Evolutionary conservation across 2,888 invertebrate species (phyloP), one percentile per base, ranked within the genome.

Genomic region (Hyalella azteca): DNA sequence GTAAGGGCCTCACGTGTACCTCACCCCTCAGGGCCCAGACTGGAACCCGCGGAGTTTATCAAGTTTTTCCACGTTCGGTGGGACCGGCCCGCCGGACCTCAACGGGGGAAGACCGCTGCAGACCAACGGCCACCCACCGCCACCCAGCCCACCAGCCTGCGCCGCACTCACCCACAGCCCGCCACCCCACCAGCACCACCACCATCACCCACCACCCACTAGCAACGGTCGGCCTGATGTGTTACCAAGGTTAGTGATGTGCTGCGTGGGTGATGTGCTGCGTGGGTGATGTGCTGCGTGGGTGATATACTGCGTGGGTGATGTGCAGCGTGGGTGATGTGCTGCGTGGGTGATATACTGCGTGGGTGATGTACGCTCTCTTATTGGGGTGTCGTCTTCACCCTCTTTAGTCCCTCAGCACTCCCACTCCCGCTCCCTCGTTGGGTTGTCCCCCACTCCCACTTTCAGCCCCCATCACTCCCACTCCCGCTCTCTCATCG

Each of bases 41-140:
- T 82, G 82, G 82, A 82, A 82, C 59, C 82, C 82, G 2, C 79
- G 82, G 15, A 81, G 79, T 54, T 79, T 82, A 7, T 82, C 82
- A 36, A 79, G 66, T 5, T 79, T 79, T 48, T 79, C 79, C n/a
- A 79, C 79, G 26, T 79, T 79, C 48, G 79, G 79, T 15, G 49
- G 79, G 3, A 22, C 26, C 19, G 36, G 73, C 22, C n/a, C 60
- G 41, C 73, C 73, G 11, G 5, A 41, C 32, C 19, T 13, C 7
- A 66, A 79, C 29, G 79, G 73, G n/a, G 73, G 73, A 73, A 36
- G 13, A 7, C 19, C 59, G 4, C 49, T 39, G n/a, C 1, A 50
- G n/a, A 7, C n/a, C 11, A 4, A 54, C n/a, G 50, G 0, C 15
- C 49, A 49, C 36, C 9, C 5, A 9, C 50, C 1, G 4, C 39